A percentile compares a stretch with the other conserved stretches of the same genome.
Evolutionary conservation across 2,113 vertebrate species (phyloP).

Genomic region (Platysternon megacephalum): DNA sequence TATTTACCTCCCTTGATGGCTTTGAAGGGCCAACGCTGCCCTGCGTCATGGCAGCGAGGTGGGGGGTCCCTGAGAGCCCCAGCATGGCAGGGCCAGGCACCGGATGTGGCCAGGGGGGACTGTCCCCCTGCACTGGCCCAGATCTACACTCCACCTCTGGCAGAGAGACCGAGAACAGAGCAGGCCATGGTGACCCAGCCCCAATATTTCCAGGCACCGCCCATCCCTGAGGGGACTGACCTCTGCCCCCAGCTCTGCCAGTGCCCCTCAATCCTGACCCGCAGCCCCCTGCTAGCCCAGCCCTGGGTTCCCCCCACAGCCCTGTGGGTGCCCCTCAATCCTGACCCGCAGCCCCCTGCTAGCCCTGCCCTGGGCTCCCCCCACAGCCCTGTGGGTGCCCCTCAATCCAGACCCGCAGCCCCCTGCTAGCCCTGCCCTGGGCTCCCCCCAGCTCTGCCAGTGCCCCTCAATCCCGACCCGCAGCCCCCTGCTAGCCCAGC

Average conservation of each 20-base stretch:
- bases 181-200: background rate
- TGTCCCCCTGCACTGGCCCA: background rate
- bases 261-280: background rate
- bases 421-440: no score
- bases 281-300: no score
- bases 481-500: no score
- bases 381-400: no score
- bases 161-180: background rate
- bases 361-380: background rate
- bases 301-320: background rate
- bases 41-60: background rate
- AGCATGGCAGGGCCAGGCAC: no score
- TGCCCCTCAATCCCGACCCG: no score
- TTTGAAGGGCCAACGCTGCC: background rate
- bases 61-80: background rate
- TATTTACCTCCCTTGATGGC: background rate
- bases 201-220: background rate
- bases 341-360: no score
- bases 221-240: background rate
- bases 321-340: fast-evolving
- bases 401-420: no score
- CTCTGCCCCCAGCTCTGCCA: background rate
- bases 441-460: background rate
- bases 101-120: background rate
- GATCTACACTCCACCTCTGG: background rate